phyloP scores from a whole-genome alignment of 2,888 invertebrate genomes.

The Sceliomorpha sp. region DNA sequence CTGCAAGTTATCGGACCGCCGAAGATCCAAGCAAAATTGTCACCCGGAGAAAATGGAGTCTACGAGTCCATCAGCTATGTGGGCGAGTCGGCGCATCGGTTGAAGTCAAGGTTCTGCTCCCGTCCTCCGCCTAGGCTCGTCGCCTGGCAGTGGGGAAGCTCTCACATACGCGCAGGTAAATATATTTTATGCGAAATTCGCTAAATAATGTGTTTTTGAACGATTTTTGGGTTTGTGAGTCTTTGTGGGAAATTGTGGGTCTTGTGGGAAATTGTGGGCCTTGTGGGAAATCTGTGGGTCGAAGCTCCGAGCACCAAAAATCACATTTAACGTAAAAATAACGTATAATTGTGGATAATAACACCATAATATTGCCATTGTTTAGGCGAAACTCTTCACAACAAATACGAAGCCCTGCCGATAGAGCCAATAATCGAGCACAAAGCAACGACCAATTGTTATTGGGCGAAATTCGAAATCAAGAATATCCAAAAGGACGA shows the following conservation, averaged over 20 bases:
- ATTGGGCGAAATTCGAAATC: conserved; percentile 90
- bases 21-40: conserved; percentile 72
- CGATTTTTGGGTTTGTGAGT: too few relatives aligned
- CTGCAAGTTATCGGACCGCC: conserved; percentile 77
- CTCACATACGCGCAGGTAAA: conserved; percentile 75
- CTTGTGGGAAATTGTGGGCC: too few relatives aligned
- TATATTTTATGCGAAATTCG: background rate
- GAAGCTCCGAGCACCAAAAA: too few relatives aligned
- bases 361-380: conserved; percentile 1
- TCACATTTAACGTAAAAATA: too few relatives aligned
- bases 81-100: conserved; percentile 72
- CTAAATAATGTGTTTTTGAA: too few relatives aligned
- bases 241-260: too few relatives aligned
- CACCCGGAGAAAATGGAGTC: conserved; percentile 66
- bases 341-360: too few relatives aligned
- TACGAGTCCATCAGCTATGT: conserved; percentile 75
- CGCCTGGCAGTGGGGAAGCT: conserved; percentile 92
- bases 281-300: too few relatives aligned
- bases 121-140: conserved; percentile 88
- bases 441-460: conserved; percentile 84
- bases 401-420: conserved; percentile 75
- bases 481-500: conserved; percentile 89
- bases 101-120: conserved; percentile 75
- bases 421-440: conserved; percentile 75
- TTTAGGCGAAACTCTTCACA: conserved; percentile 73